A percentile compares a stretch with the other conserved stretches of the same genome.
Evolutionary conservation across 92 coral and sea anemone genomes (phyloP).

Genomic region (Parazoanthus atlanticus): DNA sequence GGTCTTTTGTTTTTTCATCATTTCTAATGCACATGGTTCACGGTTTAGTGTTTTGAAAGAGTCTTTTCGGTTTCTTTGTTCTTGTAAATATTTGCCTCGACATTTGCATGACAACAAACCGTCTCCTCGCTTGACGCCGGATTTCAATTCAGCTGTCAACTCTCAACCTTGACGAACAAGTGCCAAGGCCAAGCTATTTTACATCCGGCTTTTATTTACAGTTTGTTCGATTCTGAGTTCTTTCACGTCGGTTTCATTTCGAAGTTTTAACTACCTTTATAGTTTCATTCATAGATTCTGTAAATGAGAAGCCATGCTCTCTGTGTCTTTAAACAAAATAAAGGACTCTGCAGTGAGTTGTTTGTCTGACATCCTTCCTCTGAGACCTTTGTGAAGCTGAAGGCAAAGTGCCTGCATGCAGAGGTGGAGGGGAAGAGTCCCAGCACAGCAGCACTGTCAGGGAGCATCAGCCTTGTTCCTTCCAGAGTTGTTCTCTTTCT

Average conservation of each 20-base stretch:
- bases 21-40: conserved; percentile 23
- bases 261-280: background rate
- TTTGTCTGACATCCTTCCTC: too few relatives aligned
- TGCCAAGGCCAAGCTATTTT: conserved; percentile 23
- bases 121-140: conserved; percentile 15
- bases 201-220: background rate
- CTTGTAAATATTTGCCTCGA: conserved; percentile 5
- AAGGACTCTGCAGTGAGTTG: too few relatives aligned
- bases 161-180: conserved; percentile 25
- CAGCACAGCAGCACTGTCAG: too few relatives aligned
- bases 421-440: too few relatives aligned
- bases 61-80: conserved; percentile 28
- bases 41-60: conserved; percentile 37
- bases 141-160: conserved; percentile 37
- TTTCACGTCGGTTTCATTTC: background rate
- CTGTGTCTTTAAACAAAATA: too few relatives aligned
- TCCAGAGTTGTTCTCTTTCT: too few relatives aligned
- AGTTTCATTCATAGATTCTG: background rate
- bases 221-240: background rate
- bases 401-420: too few relatives aligned
- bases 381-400: too few relatives aligned
- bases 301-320: too few relatives aligned
- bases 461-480: too few relatives aligned
- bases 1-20: conserved; percentile 14
- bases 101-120: conserved; percentile 46